Conservation (phyloP, 2,888 invertebrate species). For the Scaptomyza tumidula region DNA sequence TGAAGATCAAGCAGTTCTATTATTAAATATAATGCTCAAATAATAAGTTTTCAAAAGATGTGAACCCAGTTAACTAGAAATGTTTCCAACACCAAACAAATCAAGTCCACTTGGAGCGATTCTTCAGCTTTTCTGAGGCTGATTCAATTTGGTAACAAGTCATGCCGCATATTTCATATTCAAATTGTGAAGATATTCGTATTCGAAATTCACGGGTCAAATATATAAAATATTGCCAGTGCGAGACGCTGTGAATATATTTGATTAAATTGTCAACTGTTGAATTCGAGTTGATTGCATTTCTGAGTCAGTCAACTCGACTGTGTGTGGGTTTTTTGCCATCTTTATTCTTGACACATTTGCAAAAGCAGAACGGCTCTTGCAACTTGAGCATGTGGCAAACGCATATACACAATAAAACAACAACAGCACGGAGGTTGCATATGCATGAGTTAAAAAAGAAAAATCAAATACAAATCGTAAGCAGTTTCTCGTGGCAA, state of each 20-base stretch:
- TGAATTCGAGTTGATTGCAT: slow-evolving; percentile 43
- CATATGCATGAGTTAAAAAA: slow-evolving; percentile 36
- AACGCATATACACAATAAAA: slow-evolving; percentile 2
- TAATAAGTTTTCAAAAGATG: not conserved
- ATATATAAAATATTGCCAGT: slow-evolving; percentile 40
- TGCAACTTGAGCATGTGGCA: slow-evolving; percentile 47
- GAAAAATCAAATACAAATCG: slow-evolving; percentile 15
- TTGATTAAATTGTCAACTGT: slow-evolving; percentile 60
- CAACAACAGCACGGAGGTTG: slow-evolving; percentile 1
- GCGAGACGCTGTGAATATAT: slow-evolving; percentile 36
- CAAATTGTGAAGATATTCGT: slow-evolving; percentile 16
- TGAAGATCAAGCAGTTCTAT: not conserved
- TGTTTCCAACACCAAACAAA: no score
- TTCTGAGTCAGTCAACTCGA: slow-evolving; percentile 22
- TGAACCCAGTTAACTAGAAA: not conserved
- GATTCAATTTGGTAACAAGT: slow-evolving; percentile 8
- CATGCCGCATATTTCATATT: slow-evolving; percentile 10
- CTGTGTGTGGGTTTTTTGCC: slow-evolving; percentile 6
- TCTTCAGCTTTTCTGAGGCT: not conserved
- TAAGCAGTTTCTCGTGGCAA: slow-evolving; percentile 27
- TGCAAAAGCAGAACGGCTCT: slow-evolving; percentile 36
- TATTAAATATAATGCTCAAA: not conserved
- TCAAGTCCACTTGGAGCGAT: not conserved
- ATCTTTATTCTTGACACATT: slow-evolving; percentile 65
- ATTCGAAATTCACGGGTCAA: slow-evolving; percentile 14